Base-by-base conservation (phyloP, 2,888 invertebrate species). In the Synanthedon formicaeformis region DNA sequence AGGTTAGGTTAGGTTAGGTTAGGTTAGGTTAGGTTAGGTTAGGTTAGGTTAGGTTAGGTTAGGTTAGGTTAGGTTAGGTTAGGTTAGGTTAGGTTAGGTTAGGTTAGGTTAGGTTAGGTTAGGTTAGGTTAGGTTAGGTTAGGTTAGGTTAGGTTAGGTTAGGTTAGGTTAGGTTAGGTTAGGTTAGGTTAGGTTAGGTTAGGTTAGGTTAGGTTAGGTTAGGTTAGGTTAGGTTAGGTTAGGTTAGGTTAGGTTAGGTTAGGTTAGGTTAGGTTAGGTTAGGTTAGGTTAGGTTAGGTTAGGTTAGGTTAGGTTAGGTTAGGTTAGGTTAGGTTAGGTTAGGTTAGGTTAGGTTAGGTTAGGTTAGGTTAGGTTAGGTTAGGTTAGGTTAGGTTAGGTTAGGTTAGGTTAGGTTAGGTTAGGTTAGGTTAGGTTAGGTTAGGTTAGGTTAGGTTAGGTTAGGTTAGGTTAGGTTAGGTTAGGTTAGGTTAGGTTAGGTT, bases 301-400 rank as follows among this genome's bases (percentile, higher is more conserved):
- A 56, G 54, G 54, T 56, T 56, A 56, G 56, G 54, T 56, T 56
- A 56, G 56, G 56, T 56, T 56, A 54, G 56, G 56, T 56, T 56
- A 56, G 56, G 56, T 56, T 56, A 56, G 56, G 56, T 56, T 56
- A 56, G 56, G 56, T 56, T 54, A 56, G 54, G 56, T 56, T 56
- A 56, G 56, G 56, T 56, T 56, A 56, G 56, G 56, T 56, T 56
- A 56, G 56, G 56, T 56, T 56, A 56, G 56, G 56, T 56, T 56
- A 56, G 56, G 54, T 56, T 56, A 56, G 56, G 56, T 56, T 56
- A 54, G 57, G 55, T 55, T 57, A 55, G 57, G 55, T 57, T 57
- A 57, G 57, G 57, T 57, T 57, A 57, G 57, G 57, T 57, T 57
- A 55, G 54, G 53, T 54, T 54, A 54, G 51, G 56, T 54, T 56